phyloP scores from a whole-genome alignment of 2,113 vertebrate species.

The Pimephales promelas region DNA sequence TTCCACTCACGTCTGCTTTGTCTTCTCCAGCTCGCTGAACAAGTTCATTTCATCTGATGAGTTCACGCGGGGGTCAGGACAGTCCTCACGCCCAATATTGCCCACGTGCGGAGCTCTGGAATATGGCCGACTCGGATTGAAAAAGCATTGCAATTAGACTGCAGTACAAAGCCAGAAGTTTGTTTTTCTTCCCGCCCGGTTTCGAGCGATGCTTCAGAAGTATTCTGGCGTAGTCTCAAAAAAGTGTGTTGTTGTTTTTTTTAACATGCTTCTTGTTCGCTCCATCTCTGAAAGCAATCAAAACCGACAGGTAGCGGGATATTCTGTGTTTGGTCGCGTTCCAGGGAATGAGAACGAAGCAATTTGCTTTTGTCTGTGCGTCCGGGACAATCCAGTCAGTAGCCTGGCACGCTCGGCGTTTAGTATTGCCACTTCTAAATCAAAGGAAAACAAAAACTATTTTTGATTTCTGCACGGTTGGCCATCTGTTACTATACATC shows the following conservation, averaged over 20 bases:
- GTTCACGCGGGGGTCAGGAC: conserved; percentile 95
- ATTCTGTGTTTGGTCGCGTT: conserved; percentile 24
- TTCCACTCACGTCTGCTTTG: conserved; percentile 86
- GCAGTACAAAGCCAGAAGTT: background rate
- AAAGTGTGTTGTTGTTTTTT: background rate
- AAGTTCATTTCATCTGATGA: conserved; percentile 99
- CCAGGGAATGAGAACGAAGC: conserved; percentile 62
- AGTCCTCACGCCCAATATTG: conserved; percentile 84
- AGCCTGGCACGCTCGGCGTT: conserved; percentile 70
- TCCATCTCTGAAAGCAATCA: conserved; percentile 25
- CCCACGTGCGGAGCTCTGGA: conserved; percentile 51
- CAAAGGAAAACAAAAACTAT: conserved; percentile 72
- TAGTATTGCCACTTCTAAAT: conserved; percentile 72
- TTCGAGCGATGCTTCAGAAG: conserved; percentile 22
- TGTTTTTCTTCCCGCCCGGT: background rate
- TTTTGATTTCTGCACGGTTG: conserved; percentile 74
- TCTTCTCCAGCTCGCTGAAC: conserved; percentile 99
- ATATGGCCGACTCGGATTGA: background rate
- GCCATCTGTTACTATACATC: conserved; percentile 76
- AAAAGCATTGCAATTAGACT: conserved; percentile 24
- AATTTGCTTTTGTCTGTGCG: conserved; percentile 64
- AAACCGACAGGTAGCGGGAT: conserved; percentile 11
- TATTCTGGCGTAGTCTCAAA: background rate
- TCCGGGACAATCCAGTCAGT: conserved; percentile 66
- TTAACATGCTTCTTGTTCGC: background rate